Evolutionary conservation across 2,888 invertebrate genomes (phyloP).

Genomic region (Fragum sueziense): DNA sequence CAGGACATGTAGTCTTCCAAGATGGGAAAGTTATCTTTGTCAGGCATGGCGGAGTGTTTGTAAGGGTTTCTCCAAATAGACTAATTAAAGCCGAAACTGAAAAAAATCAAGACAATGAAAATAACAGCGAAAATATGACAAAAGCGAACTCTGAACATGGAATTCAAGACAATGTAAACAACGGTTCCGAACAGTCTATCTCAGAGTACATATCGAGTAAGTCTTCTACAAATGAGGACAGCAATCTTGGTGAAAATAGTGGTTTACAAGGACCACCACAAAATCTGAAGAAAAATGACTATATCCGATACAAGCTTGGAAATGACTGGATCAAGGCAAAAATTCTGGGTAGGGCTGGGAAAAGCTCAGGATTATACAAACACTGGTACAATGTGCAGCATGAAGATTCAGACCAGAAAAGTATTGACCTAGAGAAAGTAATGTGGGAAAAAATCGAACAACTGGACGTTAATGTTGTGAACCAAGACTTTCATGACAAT

Average conservation of each 20-base stretch:
- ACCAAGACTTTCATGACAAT: not conserved
- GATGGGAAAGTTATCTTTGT: conserved; percentile 66
- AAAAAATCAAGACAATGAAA: not conserved
- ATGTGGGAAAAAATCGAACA: conserved; percentile 16
- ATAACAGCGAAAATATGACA: not conserved
- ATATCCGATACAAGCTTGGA: conserved; percentile 4
- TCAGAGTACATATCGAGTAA: not conserved
- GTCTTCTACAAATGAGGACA: not conserved
- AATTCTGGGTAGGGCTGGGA: conserved; percentile 37
- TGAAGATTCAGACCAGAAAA: conserved; percentile 20
- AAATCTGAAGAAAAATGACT: not conserved
- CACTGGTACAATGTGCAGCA: conserved; percentile 47
- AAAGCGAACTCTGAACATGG: conserved; percentile 10
- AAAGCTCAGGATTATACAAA: conserved; percentile 39
- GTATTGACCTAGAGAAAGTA: conserved; percentile 24
- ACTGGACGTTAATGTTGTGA: conserved; percentile 17
- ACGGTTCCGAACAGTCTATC: not conserved
- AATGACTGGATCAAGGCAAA: conserved; percentile 32
- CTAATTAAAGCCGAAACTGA: conserved; percentile 27
- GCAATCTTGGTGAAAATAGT: not conserved
- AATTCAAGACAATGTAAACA: not conserved
- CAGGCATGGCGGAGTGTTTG: conserved; percentile 61
- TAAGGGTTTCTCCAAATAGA: conserved; percentile 65
- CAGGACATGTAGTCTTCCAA: conserved; percentile 67
- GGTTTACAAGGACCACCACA: not conserved